Conservation (phyloP, 2,113 vertebrate genomes). For the Bos javanicus region DNA sequence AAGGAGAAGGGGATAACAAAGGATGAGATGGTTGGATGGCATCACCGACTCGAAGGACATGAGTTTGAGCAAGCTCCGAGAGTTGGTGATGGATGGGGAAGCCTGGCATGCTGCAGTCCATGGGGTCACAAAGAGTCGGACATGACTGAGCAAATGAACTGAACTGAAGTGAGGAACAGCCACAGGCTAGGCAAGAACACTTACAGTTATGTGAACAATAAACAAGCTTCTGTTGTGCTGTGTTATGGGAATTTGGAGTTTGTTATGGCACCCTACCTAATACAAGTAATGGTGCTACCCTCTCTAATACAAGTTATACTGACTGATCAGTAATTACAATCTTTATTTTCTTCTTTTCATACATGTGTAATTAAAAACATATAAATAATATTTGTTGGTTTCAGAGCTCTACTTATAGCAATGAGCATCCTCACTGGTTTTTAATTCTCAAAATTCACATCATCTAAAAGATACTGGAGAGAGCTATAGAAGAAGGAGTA, state of each 20-base stretch:
- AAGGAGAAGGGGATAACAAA: neutral
- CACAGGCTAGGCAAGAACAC: neutral
- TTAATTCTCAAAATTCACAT: neutral
- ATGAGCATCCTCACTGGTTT: neutral
- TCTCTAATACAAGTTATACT: neutral
- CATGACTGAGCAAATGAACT: neutral
- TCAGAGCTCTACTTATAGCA: neutral
- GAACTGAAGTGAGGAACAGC: neutral
- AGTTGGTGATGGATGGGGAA: neutral
- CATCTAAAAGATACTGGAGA: neutral
- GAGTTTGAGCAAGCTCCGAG: neutral
- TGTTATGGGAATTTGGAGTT: neutral
- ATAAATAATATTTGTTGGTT: neutral
- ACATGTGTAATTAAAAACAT: neutral
- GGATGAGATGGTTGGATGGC: neutral
- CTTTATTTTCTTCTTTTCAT: neutral
- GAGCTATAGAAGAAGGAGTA: neutral
- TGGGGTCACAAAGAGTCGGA: fast-evolving
- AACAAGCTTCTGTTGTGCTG: neutral
- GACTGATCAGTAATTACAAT: neutral
- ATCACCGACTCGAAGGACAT: neutral
- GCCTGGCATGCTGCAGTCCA: neutral
- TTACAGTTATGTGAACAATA: neutral
- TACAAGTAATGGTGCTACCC: neutral
- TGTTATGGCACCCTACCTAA: neutral